Evolutionary conservation across 64 coral and sea anemone species (phyloP).

Genomic region (Montipora capricornis): DNA sequence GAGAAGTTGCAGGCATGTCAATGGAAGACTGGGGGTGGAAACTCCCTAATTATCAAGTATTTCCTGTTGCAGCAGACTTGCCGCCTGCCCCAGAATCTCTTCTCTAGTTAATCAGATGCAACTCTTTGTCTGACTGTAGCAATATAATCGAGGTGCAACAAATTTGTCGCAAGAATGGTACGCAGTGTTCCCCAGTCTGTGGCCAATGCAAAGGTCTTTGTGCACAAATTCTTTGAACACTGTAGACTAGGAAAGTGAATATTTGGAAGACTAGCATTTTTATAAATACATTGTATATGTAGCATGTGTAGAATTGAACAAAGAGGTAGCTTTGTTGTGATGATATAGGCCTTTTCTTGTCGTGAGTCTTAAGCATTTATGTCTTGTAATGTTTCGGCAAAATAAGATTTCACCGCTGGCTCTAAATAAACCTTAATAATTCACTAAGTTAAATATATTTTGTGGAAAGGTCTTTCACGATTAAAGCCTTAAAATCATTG

Average conservation of each 20-base stretch:
- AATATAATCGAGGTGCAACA: slow-evolving; percentile 23
- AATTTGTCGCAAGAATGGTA: slow-evolving; percentile 38
- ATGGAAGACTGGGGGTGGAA: slow-evolving; percentile 43
- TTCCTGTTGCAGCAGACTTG: slow-evolving; percentile 19
- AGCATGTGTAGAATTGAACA: no score
- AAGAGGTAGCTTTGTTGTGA: no score
- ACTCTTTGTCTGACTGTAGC: slow-evolving; percentile 35
- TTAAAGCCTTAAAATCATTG: no score
- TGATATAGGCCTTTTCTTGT: no score
- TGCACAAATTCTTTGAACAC: slow-evolving; percentile 19
- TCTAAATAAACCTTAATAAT: no score
- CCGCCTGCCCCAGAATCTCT: slow-evolving; percentile 46
- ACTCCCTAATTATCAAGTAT: slow-evolving; percentile 8
- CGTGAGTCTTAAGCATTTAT: no score
- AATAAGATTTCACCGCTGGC: no score
- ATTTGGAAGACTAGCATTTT: slow-evolving; percentile 6
- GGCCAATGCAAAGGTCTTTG: neutral
- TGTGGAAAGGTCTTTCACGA: no score
- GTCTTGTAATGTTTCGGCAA: no score
- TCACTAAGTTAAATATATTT: no score
- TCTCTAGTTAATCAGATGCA: slow-evolving; percentile 42
- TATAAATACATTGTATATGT: neutral
- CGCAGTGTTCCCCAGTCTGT: slow-evolving; percentile 20
- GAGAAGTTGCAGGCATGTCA: slow-evolving; percentile 3
- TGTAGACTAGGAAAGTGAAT: slow-evolving; percentile 3